These are phyloP conservation scores for Gastracanthus pulcherrimus DNA, from an alignment of 2,888 invertebrate species.

Conservation along the genomic window DNA sequence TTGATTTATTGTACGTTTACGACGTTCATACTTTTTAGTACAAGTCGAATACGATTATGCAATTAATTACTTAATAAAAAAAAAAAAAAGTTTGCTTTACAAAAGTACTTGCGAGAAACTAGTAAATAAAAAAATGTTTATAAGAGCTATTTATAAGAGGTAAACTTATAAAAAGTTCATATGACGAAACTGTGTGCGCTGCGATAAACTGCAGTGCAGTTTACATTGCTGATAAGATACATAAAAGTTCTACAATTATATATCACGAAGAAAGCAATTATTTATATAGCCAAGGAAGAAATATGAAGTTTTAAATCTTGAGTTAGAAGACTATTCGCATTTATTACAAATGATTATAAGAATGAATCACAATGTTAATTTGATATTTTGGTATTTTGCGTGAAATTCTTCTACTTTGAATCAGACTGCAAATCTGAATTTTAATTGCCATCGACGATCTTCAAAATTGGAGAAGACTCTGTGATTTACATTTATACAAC, in stretches of 20 bases:
- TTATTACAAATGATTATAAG: background rate
- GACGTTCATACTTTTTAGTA: too few relatives aligned
- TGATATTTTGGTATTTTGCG: too few relatives aligned
- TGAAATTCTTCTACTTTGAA: background rate
- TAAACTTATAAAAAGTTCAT: background rate
- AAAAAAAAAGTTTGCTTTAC: background rate
- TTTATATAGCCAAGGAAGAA: too few relatives aligned
- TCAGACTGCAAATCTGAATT: background rate
- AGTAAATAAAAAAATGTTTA: background rate
- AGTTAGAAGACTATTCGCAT: too few relatives aligned
- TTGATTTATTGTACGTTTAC: too few relatives aligned
- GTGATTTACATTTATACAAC: background rate
- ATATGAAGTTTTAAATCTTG: too few relatives aligned
- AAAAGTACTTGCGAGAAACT: background rate
- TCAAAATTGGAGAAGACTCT: background rate
- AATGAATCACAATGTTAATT: background rate
- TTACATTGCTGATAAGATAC: background rate
- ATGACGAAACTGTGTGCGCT: background rate
- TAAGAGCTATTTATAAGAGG: background rate
- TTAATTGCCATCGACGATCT: background rate
- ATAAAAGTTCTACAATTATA: background rate
- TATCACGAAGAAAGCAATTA: too few relatives aligned
- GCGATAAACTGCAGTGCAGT: background rate
- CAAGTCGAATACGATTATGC: too few relatives aligned
- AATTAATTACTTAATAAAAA: background rate